phyloP scores from a whole-genome alignment of 2,113 vertebrate species.

The Fregetta grallaria region DNA sequence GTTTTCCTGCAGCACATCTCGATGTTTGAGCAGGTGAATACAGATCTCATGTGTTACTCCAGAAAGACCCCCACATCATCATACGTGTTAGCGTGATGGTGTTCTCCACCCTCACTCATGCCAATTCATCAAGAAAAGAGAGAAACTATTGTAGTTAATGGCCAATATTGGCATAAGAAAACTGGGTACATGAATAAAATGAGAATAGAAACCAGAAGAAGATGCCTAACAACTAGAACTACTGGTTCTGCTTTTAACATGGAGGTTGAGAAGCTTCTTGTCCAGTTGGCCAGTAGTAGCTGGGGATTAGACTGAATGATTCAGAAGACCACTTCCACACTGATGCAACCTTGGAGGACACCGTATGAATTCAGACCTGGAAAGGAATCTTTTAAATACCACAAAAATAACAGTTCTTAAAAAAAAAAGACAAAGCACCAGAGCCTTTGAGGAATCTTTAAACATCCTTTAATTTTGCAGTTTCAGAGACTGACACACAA shows the following conservation, averaged over 20 bases:
- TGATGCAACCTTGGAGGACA: neutral
- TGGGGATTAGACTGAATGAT: neutral
- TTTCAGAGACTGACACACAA: neutral
- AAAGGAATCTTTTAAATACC: neutral
- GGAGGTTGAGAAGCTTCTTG: neutral
- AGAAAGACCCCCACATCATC: neutral
- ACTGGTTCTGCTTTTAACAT: neutral
- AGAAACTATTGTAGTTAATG: neutral
- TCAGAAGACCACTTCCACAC: neutral
- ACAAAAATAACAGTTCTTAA: neutral
- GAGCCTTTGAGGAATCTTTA: neutral
- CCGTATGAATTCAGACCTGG: neutral
- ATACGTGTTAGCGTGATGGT: neutral
- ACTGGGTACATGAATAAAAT: neutral
- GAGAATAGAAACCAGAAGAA: neutral
- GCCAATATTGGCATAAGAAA: neutral
- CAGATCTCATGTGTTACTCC: neutral
- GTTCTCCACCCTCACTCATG: neutral
- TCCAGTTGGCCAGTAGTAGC: accelerated
- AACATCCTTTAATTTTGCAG: constrained; percentile 51
- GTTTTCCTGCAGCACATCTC: neutral
- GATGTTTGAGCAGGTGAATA: neutral
- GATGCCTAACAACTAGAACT: neutral
- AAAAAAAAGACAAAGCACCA: neutral
- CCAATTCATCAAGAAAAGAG: neutral